Percentiles rank a stretch among this genome's conserved stretches.
Evolutionary conservation across 2,113 vertebrate species (phyloP).

Genomic region (Sarotherodon lohbergeri): DNA sequence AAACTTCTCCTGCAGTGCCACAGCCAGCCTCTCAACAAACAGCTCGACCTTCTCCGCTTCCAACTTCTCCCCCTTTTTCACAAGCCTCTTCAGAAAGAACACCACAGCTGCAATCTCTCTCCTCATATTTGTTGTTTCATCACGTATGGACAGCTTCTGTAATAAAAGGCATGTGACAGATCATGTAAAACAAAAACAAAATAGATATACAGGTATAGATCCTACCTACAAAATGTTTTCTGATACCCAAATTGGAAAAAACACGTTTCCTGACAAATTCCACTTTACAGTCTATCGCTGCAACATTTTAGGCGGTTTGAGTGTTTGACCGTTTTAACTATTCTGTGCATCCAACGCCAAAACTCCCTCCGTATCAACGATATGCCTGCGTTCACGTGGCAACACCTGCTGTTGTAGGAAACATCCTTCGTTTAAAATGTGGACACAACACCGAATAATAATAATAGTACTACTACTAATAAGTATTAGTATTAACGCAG

Average conservation of each 20-base stretch:
- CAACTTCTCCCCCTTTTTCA: slow-evolving; percentile 58
- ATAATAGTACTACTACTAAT: neutral
- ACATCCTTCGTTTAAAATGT: neutral
- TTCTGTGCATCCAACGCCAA: neutral
- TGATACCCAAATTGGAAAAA: neutral
- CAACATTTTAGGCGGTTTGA: neutral
- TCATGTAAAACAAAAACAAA: neutral
- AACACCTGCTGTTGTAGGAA: neutral
- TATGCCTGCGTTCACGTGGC: neutral
- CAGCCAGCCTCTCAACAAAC: slow-evolving; percentile 67
- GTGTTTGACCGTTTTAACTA: neutral
- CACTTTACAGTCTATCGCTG: neutral
- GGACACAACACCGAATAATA: neutral
- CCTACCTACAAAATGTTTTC: neutral
- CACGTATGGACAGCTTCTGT: slow-evolving; percentile 14
- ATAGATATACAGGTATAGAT: neutral
- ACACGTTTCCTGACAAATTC: neutral
- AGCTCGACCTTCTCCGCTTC: slow-evolving; percentile 56
- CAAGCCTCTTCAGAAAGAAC: slow-evolving; percentile 69
- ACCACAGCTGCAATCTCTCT: slow-evolving; percentile 75
- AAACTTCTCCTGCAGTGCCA: slow-evolving; percentile 69
- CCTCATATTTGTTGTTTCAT: slow-evolving; percentile 65
- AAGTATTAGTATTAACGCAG: neutral
- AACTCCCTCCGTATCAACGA: neutral
- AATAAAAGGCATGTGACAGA: neutral